Base-by-base conservation (phyloP, 2,888 invertebrate species). In the Loripinus fragilis region DNA sequence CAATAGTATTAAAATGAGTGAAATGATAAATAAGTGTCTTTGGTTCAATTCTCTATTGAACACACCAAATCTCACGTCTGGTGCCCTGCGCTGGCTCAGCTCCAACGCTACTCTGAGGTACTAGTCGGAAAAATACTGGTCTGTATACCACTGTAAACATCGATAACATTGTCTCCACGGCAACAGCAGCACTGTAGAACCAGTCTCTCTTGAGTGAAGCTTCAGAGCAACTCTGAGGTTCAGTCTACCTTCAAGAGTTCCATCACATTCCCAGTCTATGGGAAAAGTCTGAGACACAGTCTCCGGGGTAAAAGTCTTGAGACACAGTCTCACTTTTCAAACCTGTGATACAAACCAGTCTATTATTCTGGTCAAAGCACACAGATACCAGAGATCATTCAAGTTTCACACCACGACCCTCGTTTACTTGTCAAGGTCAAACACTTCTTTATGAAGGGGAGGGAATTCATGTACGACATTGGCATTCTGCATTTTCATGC, bases 391-490 rank as follows among this genome's bases (percentile, higher is more conserved):
- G 60, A 60, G 60, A 60, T 60, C 60, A 33, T 17, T 7, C 30
- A 12, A 60, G 20, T 33, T 30, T 17, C 60, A 60, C 30, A 33
- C 33, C 7, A 20, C 20, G 45, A 20, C 45, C 15, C 25, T 52
- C 3, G 23, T 41, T 41, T 41, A 45, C 23, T 67, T 45, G 23
- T 67, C 67, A 28, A 67, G 41, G 65, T 87, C 88, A 71, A 81
- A 93, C 17, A 93, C 87, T 80, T 93, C 93, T 74, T 88, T 86
- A 83, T 93, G 93, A 8, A 93, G 86, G 20, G 86, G 85, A 20
- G 92, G 91, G 73, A 92, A 91, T 42, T 89, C 84, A n/a, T 82
- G 55, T 38, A 86, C 79, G 45, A 83, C 85, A 1, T 89, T 79
- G 0, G 90, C 90, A 12, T 83, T 80, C 52, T 84, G 87, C 90